Percentiles rank a stretch among this genome's conserved stretches.
phyloP scores from a whole-genome alignment of 2,888 invertebrate species.

The Epinotia bilunana region DNA sequence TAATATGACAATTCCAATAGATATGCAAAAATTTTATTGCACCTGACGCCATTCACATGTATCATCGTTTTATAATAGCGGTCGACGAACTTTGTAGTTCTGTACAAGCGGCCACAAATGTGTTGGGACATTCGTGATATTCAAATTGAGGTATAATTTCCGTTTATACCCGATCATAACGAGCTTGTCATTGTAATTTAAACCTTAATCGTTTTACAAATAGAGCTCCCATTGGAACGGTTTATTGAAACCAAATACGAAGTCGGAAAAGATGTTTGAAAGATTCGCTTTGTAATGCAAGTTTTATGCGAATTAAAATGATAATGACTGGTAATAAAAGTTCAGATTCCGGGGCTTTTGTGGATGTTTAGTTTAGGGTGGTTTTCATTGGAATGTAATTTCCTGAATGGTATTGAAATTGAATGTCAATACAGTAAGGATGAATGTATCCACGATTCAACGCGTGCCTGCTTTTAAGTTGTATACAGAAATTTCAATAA shows the following conservation, averaged over 20 bases:
- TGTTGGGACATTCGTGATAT: slow-evolving; percentile 47
- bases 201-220: neutral
- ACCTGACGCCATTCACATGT: slow-evolving; percentile 67
- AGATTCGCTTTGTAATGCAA: slow-evolving; percentile 43
- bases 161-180: neutral
- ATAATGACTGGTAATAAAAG: slow-evolving; percentile 43
- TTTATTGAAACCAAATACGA: neutral
- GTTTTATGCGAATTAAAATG: slow-evolving; percentile 45
- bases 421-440: slow-evolving; percentile 33
- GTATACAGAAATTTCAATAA: slow-evolving; percentile 2
- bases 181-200: neutral
- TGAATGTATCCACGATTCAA: neutral
- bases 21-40: slow-evolving; percentile 76
- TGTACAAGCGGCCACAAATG: slow-evolving; percentile 65
- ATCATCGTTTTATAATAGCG: slow-evolving; percentile 68
- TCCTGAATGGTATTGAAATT: slow-evolving; percentile 40
- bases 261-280: slow-evolving; percentile 24
- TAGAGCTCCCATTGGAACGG: slow-evolving; percentile 2
- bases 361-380: slow-evolving; percentile 41
- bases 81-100: slow-evolving; percentile 67
- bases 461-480: slow-evolving; percentile 29
- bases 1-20: slow-evolving; percentile 67
- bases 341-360: slow-evolving; percentile 37
- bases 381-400: slow-evolving; percentile 37
- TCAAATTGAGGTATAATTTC: slow-evolving; percentile 31